Evolutionary conservation across 1,140 invertebrate species (phyloP).

Genomic region (Euura lappo): DNA sequence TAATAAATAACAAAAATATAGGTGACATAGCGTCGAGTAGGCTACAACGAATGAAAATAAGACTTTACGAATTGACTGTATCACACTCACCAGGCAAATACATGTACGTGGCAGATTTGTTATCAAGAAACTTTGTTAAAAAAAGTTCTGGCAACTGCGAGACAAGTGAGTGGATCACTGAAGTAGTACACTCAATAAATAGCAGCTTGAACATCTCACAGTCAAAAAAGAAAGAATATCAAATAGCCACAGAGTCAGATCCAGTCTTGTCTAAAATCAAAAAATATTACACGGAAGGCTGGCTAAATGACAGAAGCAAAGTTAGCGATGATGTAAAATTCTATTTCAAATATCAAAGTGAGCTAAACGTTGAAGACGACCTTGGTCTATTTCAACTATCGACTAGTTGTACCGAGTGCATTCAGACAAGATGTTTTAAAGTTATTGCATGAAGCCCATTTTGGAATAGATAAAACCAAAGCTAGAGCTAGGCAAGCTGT

Average conservation of each 20-base stretch:
- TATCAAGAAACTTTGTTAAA: constrained; percentile 32
- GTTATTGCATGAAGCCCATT: constrained; percentile 41
- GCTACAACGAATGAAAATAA: constrained; percentile 51
- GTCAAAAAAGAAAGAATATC: constrained; percentile 33
- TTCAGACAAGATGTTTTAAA: constrained; percentile 33
- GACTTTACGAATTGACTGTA: constrained; percentile 45
- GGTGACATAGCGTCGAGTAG: constrained; percentile 44
- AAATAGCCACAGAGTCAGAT: constrained; percentile 36
- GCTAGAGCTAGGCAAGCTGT: constrained; percentile 38
- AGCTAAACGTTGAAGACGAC: constrained; percentile 32
- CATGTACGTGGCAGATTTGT: constrained; percentile 40
- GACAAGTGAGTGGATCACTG: constrained; percentile 12
- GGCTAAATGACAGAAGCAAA: constrained; percentile 43
- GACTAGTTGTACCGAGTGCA: constrained; percentile 38
- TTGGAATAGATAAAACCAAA: constrained; percentile 37
- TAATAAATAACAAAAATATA: constrained; percentile 43
- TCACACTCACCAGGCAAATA: constrained; percentile 36
- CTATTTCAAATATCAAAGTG: constrained; percentile 41
- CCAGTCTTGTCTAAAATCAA: constrained; percentile 30
- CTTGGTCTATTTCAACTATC: constrained; percentile 38
- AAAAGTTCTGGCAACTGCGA: constrained; percentile 4
- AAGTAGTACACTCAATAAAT: constrained; percentile 24
- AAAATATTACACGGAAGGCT: constrained; percentile 40
- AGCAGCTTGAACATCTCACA: constrained; percentile 25
- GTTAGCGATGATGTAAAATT: constrained; percentile 29